Evolutionary conservation across 1,140 invertebrate genomes (phyloP).

Genomic region (Rhyacophila brunnea): DNA sequence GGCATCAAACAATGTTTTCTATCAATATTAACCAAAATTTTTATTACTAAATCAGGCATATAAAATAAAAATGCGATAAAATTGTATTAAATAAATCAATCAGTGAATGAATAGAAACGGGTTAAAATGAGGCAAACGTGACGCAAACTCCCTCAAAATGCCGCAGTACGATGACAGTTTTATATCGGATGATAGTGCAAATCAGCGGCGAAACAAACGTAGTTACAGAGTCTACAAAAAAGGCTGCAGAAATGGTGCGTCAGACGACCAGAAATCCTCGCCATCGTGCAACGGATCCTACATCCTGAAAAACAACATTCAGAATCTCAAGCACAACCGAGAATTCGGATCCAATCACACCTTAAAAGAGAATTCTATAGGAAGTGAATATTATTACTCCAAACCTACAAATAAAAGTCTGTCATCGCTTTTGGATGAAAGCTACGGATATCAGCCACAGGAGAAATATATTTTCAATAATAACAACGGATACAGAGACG

Average conservation of each 20-base stretch:
- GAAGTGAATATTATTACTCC: slow-evolving; percentile 11
- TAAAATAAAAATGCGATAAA: too few species aligned
- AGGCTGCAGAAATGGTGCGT: slow-evolving; percentile 32
- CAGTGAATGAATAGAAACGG: too few species aligned
- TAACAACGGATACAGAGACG: slow-evolving; percentile 14
- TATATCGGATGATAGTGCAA: slow-evolving; percentile 51
- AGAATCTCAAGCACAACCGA: slow-evolving; percentile 42
- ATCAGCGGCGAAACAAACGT: slow-evolving; percentile 52
- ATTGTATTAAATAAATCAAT: too few species aligned
- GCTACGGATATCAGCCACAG: slow-evolving; percentile 6
- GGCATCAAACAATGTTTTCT: too few species aligned
- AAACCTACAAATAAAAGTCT: slow-evolving; percentile 31
- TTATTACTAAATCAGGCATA: too few species aligned
- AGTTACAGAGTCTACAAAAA: slow-evolving; percentile 54
- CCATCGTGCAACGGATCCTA: slow-evolving; percentile 45
- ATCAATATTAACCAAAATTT: too few species aligned
- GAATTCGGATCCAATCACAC: slow-evolving; percentile 31
- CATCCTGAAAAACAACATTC: slow-evolving; percentile 48
- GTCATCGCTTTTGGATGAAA: slow-evolving; percentile 23
- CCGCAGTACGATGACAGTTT: slow-evolving; percentile 55
- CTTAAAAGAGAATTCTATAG: slow-evolving; percentile 18
- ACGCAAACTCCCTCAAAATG: slow-evolving; percentile 36
- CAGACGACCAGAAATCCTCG: slow-evolving; percentile 34
- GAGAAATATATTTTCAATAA: slow-evolving; percentile 29
- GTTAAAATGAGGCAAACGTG: not conserved